Base-by-base conservation (phyloP, 2,888 invertebrate genomes). In the Graphium colonna region DNA sequence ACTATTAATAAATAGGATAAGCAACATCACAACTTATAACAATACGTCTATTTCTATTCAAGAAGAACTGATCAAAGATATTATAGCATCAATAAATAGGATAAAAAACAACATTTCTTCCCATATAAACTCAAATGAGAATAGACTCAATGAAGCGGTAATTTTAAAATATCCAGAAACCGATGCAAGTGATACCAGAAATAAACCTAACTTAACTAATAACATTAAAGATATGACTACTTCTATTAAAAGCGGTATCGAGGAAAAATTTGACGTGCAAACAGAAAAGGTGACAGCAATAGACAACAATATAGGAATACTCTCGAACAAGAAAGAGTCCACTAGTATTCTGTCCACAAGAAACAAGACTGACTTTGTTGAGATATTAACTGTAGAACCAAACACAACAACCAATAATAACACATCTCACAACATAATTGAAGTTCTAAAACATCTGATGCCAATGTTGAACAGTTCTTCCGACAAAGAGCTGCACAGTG, bases 1-100 rank as follows among this genome's bases (percentile, higher is more conserved):
- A 80, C 57, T 91, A 89, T 69, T 94, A 33, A 53, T 86, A 8
- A 78, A 91, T 67, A 83, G 92, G 28, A 90, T 92, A 82, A 93
- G 93, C 77, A 85, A 90, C 75, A 68, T 79, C 15, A 63, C 61
- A 4, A 63, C 60, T 33, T 72, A 75, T 45, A 73, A 71, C 28
- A 74, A 73, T 43, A 65, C 68, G 3, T 74, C 79, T 51, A 68
- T 68, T 55, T 57, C 67, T 3, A 71, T 71, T 38, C 78, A 87
- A 63, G 85, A 86, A 52, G 79, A 82, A 58, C 60, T 88, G 52
- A 77, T 89, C 1, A 80, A 85, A 52, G 71, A 78, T 55, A 89
- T 89, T 1, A 89, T 89, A 43, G 82, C 78, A 40, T 85, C 88
- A 18, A 89, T 89, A 39, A 85, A 86, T 60, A 77, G 74, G 65